phyloP scores from a whole-genome alignment of 2,113 vertebrate genomes.

The Zosterops pallidus region DNA sequence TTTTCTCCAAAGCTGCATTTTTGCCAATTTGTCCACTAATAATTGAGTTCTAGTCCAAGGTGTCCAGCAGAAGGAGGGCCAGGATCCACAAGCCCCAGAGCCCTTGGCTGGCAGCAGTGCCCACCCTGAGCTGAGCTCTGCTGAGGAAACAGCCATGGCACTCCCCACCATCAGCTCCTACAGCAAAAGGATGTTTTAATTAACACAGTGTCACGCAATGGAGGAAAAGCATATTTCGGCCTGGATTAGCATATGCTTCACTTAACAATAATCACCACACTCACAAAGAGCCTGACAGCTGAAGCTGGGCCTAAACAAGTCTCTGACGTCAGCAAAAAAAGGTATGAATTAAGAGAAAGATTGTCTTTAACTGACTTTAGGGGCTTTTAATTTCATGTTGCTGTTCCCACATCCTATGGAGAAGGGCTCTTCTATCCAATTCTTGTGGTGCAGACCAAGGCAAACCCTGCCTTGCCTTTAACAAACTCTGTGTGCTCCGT shows the following conservation, averaged over 20 bases:
- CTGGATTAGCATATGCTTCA: conserved; percentile 16
- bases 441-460: background rate
- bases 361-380: background rate
- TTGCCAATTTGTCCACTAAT: background rate
- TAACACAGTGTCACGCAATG: background rate
- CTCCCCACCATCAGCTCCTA: background rate
- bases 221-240: conserved; percentile 44
- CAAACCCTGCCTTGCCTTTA: background rate
- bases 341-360: background rate
- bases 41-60: rapidly evolving
- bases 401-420: background rate
- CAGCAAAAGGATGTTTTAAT: conserved; percentile 17
- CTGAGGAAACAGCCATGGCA: background rate
- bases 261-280: background rate
- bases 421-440: background rate
- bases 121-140: background rate
- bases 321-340: background rate
- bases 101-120: background rate
- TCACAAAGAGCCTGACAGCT: conserved; percentile 26
- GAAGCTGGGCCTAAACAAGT: background rate
- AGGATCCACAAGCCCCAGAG: rapidly evolving
- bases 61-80: background rate
- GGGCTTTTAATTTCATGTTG: background rate
- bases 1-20: background rate
- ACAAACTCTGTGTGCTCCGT: background rate